A percentile compares a stretch with the other conserved stretches of the same genome.
phyloP scores from a whole-genome alignment of 2,113 vertebrate species.

The Gambusia holbrooki region DNA sequence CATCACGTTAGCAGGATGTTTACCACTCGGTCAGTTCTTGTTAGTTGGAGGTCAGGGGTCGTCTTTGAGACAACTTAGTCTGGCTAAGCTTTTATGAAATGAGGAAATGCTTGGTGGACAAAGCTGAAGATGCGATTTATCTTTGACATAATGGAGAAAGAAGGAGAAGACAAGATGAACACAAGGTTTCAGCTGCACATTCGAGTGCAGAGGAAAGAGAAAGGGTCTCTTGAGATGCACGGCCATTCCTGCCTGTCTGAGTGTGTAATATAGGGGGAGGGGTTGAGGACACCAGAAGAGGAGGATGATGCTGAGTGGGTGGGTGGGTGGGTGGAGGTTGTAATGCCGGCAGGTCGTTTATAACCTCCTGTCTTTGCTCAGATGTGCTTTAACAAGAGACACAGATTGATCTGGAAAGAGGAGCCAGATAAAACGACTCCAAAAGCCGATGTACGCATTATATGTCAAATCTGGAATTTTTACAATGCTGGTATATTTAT shows the following conservation, averaged over 20 bases:
- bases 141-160: no score
- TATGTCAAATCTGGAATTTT: background rate
- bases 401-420: conserved; percentile 35
- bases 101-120: conserved; percentile 32
- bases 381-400: conserved; percentile 12
- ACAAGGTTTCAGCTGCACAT: background rate
- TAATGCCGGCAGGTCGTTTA: conserved; percentile 59
- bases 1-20: background rate
- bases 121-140: conserved; percentile 14
- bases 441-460: background rate
- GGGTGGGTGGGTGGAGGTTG: conserved; percentile 31
- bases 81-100: conserved; percentile 48
- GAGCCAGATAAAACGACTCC: no score
- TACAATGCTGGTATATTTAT: background rate
- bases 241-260: conserved; percentile 53
- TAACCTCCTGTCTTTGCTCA: conserved; percentile 29
- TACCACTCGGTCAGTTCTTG: background rate
- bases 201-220: conserved; percentile 1
- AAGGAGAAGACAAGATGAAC: background rate
- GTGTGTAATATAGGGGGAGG: conserved; percentile 36
- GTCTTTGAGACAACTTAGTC: conserved; percentile 35
- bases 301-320: conserved; percentile 9
- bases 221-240: conserved; percentile 54
- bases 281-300: conserved; percentile 22
- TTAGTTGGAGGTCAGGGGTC: conserved; percentile 46